Evolutionary conservation across 2,113 vertebrate genomes (phyloP).

Genomic region (Forbesichthys papilliferus): DNA sequence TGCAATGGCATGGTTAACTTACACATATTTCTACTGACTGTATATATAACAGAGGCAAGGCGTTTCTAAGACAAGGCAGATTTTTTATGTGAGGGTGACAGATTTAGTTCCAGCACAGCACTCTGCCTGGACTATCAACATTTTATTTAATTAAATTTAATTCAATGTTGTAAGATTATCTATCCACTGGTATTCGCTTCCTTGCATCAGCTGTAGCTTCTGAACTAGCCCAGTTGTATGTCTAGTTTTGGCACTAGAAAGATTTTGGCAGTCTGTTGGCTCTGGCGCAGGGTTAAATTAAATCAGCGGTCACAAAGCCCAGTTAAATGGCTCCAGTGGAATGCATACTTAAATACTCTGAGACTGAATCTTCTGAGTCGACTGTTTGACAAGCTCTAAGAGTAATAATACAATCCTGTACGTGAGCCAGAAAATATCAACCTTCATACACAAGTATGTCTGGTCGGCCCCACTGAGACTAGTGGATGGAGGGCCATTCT

Average conservation of each 20-base stretch:
- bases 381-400: not conserved
- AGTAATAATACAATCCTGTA: not conserved
- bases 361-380: not conserved
- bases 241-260: too few species aligned
- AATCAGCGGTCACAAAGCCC: conserved; percentile 17
- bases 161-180: too few species aligned
- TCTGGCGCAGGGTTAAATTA: conserved; percentile 19
- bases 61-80: too few species aligned
- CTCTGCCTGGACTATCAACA: not conserved
- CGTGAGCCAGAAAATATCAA: not conserved
- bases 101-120: not conserved
- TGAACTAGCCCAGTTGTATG: too few species aligned
- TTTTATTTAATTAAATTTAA: too few species aligned
- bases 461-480: not conserved
- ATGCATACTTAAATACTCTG: conserved; percentile 1
- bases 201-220: too few species aligned
- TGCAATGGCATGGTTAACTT: too few species aligned
- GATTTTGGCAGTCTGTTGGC: conserved; percentile 21
- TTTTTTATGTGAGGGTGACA: too few species aligned
- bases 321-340: conserved; percentile 17
- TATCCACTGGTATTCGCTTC: too few species aligned
- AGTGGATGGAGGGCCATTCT: conserved; percentile 13
- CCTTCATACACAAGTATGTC: conserved; percentile 5
- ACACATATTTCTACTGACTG: too few species aligned
- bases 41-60: too few species aligned